phyloP scores from a whole-genome alignment of 2,113 vertebrate species.

The Pituophis catenifer region DNA sequence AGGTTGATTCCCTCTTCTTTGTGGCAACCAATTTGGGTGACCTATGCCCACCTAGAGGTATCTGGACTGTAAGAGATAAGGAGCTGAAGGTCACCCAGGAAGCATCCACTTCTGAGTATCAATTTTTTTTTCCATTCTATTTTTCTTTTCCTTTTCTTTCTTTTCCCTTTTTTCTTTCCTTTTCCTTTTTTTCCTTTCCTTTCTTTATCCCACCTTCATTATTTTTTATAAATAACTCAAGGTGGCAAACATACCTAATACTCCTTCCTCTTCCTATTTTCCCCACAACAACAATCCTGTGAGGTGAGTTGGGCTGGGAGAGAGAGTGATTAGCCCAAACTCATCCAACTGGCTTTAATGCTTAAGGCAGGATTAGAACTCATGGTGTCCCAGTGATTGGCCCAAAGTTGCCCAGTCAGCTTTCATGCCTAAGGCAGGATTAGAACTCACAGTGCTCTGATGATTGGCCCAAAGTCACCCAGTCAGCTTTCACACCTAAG shows the following conservation, averaged over 20 bases:
- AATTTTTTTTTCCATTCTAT: background rate
- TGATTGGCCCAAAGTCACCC: too few species aligned
- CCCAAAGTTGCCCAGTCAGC: too few species aligned
- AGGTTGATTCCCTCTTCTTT: background rate
- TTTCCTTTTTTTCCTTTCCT: background rate
- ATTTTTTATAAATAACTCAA: background rate
- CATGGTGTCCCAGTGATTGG: too few species aligned
- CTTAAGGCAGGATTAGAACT: too few species aligned
- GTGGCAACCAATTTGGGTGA: background rate
- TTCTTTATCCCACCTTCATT: background rate
- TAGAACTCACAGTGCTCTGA: rapidly evolving
- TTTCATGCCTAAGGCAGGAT: too few species aligned
- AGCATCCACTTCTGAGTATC: background rate
- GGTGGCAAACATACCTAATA: background rate
- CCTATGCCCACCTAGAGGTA: background rate
- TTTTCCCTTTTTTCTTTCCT: too few species aligned
- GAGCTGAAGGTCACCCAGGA: background rate
- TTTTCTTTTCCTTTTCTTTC: background rate
- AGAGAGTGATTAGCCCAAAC: background rate
- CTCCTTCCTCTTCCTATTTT: background rate
- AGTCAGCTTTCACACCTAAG: too few species aligned
- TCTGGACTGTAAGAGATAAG: background rate
- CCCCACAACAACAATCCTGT: background rate
- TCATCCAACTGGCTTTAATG: too few species aligned
- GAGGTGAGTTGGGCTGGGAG: background rate